A percentile compares a stretch with the other conserved stretches of the same genome.
Evolutionary conservation across 2,113 vertebrate genomes (phyloP).

Genomic region (Actenoides lindsayi): DNA sequence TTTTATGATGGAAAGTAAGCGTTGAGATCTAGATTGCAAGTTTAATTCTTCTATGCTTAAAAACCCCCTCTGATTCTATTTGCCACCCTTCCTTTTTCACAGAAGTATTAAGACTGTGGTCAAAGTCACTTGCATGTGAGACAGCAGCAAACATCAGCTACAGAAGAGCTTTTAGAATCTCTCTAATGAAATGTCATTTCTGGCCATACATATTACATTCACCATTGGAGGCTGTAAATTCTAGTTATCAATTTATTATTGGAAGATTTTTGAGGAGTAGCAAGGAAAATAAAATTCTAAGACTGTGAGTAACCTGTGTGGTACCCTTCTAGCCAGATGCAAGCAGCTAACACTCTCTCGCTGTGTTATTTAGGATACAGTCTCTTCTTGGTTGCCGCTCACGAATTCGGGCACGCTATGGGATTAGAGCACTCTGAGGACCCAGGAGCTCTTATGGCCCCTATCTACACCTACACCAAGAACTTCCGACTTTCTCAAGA

Average conservation of each 20-base stretch:
- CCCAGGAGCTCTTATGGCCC: slow-evolving; percentile 94
- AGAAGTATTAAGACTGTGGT: not conserved
- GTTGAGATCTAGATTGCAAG: not conserved
- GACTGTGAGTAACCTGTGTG: not conserved
- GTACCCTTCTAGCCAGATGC: not conserved
- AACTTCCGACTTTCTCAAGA: slow-evolving; percentile 92
- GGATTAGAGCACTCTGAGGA: slow-evolving; percentile 97
- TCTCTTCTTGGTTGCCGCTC: slow-evolving; percentile 96
- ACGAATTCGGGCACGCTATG: slow-evolving; percentile 97
- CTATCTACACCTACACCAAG: slow-evolving; percentile 94
- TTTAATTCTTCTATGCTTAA: not conserved
- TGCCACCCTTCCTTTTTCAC: not conserved
- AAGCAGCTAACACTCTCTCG: not conserved
- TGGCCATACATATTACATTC: not conserved
- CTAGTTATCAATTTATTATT: not conserved
- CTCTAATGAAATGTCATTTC: not conserved
- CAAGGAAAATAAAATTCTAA: not conserved
- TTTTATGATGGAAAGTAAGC: not conserved
- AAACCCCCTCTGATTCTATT: not conserved
- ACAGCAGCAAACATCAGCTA: not conserved
- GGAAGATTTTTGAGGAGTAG: not conserved
- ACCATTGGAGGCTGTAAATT: not conserved
- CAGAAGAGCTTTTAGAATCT: not conserved
- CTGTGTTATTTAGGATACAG: slow-evolving; percentile 87
- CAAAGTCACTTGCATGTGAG: not conserved